phyloP scores from a whole-genome alignment of 2,113 vertebrate species.

The Plotosus lineatus region DNA sequence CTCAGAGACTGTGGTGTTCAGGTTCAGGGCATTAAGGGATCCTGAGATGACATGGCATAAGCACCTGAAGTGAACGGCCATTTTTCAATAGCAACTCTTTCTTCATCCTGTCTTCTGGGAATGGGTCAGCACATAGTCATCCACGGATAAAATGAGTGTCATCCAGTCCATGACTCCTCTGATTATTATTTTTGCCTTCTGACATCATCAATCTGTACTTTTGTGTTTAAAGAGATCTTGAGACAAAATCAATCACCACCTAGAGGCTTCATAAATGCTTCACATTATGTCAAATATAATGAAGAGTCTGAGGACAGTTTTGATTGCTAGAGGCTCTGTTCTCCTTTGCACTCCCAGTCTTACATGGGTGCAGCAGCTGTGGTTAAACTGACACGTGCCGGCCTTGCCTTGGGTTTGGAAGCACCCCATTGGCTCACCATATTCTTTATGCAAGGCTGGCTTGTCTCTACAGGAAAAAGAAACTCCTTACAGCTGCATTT shows the following conservation, averaged over 20 bases:
- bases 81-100: background rate
- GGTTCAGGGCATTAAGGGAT: background rate
- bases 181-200: constrained; percentile 13
- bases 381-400: constrained; percentile 44
- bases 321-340: constrained; percentile 14
- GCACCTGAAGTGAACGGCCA: background rate
- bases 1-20: background rate
- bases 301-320: constrained; percentile 7
- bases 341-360: constrained; percentile 12
- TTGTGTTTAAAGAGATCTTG: constrained; percentile 3
- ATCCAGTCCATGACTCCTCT: constrained; percentile 24
- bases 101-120: background rate
- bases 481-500: constrained; percentile 33
- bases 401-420: constrained; percentile 42
- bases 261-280: constrained; percentile 17
- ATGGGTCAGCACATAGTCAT: background rate
- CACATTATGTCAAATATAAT: background rate
- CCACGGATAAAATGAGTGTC: constrained; percentile 3
- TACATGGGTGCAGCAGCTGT: constrained; percentile 30
- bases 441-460: constrained; percentile 31
- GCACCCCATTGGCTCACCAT: constrained; percentile 35
- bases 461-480: constrained; percentile 48
- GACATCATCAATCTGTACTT: constrained; percentile 10
- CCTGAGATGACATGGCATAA: background rate
- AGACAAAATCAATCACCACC: constrained; percentile 18